Base-by-base conservation (phyloP, 2,797 vertebrate species). In the Cossypha niveicapilla region DNA sequence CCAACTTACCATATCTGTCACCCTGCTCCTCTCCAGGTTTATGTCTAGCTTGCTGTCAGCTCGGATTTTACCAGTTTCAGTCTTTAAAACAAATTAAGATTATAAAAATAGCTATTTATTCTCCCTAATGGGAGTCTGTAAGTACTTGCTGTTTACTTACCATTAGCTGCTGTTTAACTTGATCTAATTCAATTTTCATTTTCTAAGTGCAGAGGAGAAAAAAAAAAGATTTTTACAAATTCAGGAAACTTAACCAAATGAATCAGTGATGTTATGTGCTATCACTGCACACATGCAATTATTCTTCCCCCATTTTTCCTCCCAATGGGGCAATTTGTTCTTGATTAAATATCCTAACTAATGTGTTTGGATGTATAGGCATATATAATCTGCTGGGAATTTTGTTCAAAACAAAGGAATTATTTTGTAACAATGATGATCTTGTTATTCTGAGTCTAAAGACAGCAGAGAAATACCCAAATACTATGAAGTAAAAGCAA, bases 121-220 rank as follows among this genome's bases (percentile, higher is more conserved):
- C 47, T 81, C 51, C 60, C 32, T 32, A 35, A 35, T 2, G 30
- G 45, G 25, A 45, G 1, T 1, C 2, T 18, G 42, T 35, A 90
- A 44, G 60, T 60, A 74, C 18, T 51, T 60, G 34, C 61, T 68
- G 32, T 79, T 95, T 86, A 97, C 98, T 98, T 96, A 99, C 99
- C 95, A 97, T 94, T 57, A 99, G 92, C 53, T 98, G 98, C 90
- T 97, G 98, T 67, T 98, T 98, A 41, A 99, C 98, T 94, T 99
- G 98, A 95, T 99, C 98, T 89, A 99, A 95, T 93, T 99, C 98
- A 81, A 97, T 98, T 98, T 99, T 99, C 99, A 99, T 99, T 98
- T 99, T 99, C 99, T 99, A 96, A 54, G 37, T n/a, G 82, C 28
- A 95, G 67, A 86, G 39, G 6, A 87, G 90, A 24, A 27, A 80